Conservation (phyloP, 2,113 vertebrate genomes). For the Eudyptes chrysolophus region DNA sequence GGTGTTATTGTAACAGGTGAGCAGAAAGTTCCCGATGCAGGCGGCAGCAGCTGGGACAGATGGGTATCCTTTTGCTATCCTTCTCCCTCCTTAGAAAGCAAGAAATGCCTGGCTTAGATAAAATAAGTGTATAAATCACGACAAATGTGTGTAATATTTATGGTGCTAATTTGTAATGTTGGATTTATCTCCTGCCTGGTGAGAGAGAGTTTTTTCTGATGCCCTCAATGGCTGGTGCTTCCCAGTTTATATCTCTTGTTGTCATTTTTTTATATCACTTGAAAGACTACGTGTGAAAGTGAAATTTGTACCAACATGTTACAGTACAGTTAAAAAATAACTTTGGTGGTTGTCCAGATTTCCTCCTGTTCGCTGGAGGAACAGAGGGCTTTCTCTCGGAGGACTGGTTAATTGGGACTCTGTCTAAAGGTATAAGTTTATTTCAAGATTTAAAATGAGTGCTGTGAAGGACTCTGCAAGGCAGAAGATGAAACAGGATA, state of each 20-base stretch:
- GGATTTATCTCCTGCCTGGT: neutral
- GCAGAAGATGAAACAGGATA: neutral
- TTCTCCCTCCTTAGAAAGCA: neutral
- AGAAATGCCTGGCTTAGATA: neutral
- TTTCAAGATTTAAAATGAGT: neutral
- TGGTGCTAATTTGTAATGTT: constrained; percentile 12
- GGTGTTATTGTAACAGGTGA: accelerated
- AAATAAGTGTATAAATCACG: constrained; percentile 7
- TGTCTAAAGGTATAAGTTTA: neutral
- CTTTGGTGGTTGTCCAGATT: constrained; percentile 17
- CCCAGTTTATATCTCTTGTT: constrained; percentile 12
- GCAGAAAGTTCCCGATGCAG: neutral
- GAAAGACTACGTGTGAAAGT: neutral
- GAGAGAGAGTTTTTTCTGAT: neutral
- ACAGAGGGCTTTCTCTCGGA: neutral
- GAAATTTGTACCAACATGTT: neutral
- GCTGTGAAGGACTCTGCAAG: neutral
- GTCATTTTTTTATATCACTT: constrained; percentile 13
- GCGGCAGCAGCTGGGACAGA: neutral
- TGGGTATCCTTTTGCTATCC: neutral
- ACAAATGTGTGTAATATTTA: constrained; percentile 9
- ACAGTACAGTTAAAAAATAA: constrained; percentile 17
- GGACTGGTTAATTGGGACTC: constrained; percentile 27
- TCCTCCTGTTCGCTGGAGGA: neutral
- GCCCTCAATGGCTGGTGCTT: neutral